phyloP scores from a whole-genome alignment of 2,113 vertebrate species.

The Lutjanus erythropterus region DNA sequence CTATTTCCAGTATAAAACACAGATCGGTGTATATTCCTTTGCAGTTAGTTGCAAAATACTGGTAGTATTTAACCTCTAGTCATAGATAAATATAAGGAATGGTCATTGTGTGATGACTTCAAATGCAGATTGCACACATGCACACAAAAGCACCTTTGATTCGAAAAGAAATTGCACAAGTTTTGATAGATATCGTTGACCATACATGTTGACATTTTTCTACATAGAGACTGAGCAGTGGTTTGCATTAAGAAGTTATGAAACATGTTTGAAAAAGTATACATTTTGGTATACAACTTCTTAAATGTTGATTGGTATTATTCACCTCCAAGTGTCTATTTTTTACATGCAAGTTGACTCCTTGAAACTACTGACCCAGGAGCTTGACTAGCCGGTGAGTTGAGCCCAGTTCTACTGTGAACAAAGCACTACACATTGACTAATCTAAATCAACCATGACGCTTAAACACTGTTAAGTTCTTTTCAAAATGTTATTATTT shows the following conservation, averaged over 20 bases:
- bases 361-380: slow-evolving; percentile 52
- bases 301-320: slow-evolving; percentile 66
- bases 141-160: slow-evolving; percentile 83
- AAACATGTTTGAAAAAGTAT: slow-evolving; percentile 62
- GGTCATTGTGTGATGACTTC: slow-evolving; percentile 60
- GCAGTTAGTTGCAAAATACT: slow-evolving; percentile 70
- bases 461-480: slow-evolving; percentile 69
- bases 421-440: slow-evolving; percentile 75
- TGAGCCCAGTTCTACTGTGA: slow-evolving; percentile 72
- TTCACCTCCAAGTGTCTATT: slow-evolving; percentile 47
- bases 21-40: slow-evolving; percentile 52
- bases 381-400: slow-evolving; percentile 65
- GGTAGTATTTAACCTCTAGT: slow-evolving; percentile 67
- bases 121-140: slow-evolving; percentile 78
- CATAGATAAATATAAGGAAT: slow-evolving; percentile 57
- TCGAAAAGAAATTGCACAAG: slow-evolving; percentile 80
- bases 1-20: slow-evolving; percentile 70
- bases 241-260: slow-evolving; percentile 67
- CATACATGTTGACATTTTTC: slow-evolving; percentile 72
- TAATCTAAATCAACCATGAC: slow-evolving; percentile 79
- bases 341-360: slow-evolving; percentile 72
- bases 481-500: slow-evolving; percentile 71
- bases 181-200: slow-evolving; percentile 73
- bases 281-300: slow-evolving; percentile 69
- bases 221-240: slow-evolving; percentile 70